These are phyloP conservation scores for Choristoneura fumiferana DNA, from an alignment of 1,140 invertebrate genomes.

Conservation along the genomic window DNA sequence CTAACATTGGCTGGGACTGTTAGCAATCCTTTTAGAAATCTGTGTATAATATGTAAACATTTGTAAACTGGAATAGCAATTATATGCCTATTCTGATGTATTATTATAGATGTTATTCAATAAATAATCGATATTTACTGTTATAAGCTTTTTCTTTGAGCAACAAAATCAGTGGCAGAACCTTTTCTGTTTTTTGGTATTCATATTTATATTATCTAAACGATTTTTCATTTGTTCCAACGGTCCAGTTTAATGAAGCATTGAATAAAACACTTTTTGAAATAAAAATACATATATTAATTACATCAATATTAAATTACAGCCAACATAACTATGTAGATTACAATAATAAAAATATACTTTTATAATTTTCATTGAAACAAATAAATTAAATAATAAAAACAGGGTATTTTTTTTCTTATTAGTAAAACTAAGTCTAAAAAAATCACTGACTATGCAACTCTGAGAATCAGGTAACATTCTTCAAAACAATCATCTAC, in stretches of 20 bases:
- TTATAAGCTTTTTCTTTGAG: slow-evolving; percentile 6
- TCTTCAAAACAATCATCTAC: slow-evolving; percentile 70
- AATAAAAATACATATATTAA: slow-evolving; percentile 79
- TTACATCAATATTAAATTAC: slow-evolving; percentile 78
- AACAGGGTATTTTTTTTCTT: slow-evolving; percentile 73
- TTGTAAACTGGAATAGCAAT: slow-evolving; percentile 12
- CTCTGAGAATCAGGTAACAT: slow-evolving; percentile 71
- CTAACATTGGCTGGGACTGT: too few species aligned
- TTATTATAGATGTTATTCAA: slow-evolving; percentile 13
- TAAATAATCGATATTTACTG: slow-evolving; percentile 23
- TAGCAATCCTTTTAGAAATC: background rate
- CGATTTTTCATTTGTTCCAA: too few species aligned
- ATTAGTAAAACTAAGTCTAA: slow-evolving; percentile 73
- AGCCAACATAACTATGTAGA: slow-evolving; percentile 75
- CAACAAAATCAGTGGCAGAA: too few species aligned
- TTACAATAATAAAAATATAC: slow-evolving; percentile 78
- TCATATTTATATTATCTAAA: too few species aligned
- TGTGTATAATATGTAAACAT: slow-evolving; percentile 1
- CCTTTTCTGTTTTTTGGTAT: too few species aligned
- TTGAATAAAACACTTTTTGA: slow-evolving; percentile 41
- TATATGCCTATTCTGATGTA: background rate
- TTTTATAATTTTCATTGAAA: slow-evolving; percentile 77
- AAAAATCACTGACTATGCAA: slow-evolving; percentile 75
- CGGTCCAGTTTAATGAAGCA: slow-evolving; percentile 4
- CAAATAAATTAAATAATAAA: slow-evolving; percentile 75